Conservation (phyloP, 1,140 invertebrate genomes). For the Zaprionus camerounensis region DNA sequence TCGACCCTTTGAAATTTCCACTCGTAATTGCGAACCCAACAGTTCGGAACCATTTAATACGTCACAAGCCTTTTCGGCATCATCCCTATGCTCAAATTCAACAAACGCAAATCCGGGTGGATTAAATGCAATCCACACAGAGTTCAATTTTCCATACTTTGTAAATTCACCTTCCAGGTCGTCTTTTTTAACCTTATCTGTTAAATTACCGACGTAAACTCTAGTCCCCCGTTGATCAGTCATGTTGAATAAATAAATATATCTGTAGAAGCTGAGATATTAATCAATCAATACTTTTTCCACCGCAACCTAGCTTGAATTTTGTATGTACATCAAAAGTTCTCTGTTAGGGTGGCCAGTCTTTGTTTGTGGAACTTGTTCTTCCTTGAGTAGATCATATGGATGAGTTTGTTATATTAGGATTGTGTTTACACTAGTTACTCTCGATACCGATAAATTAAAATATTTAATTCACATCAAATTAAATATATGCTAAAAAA, state of each 20-base stretch:
- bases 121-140: slow-evolving; percentile 97
- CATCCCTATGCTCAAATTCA: slow-evolving; percentile 97
- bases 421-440: not conserved
- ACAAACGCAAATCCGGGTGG: slow-evolving; percentile 99
- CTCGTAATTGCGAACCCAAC: slow-evolving; percentile 91
- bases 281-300: slow-evolving; percentile 74
- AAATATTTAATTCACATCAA: not conserved
- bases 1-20: slow-evolving; percentile 92
- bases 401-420: not conserved
- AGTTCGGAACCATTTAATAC: slow-evolving; percentile 95
- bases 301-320: slow-evolving; percentile 58
- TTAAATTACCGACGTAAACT: slow-evolving; percentile 93
- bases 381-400: not conserved
- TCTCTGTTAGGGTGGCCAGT: slow-evolving; percentile 58
- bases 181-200: slow-evolving; percentile 93
- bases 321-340: slow-evolving; percentile 77
- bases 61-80: slow-evolving; percentile 97
- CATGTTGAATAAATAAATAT: slow-evolving; percentile 65
- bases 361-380: not conserved
- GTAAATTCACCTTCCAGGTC: slow-evolving; percentile 93
- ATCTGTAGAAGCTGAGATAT: slow-evolving; percentile 56
- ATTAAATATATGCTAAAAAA: no score
- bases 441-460: not conserved
- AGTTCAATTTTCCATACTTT: slow-evolving; percentile 96
- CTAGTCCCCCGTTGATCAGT: slow-evolving; percentile 87